Conservation (phyloP, 2,797 vertebrate genomes). For the Numenius phaeopus region DNA sequence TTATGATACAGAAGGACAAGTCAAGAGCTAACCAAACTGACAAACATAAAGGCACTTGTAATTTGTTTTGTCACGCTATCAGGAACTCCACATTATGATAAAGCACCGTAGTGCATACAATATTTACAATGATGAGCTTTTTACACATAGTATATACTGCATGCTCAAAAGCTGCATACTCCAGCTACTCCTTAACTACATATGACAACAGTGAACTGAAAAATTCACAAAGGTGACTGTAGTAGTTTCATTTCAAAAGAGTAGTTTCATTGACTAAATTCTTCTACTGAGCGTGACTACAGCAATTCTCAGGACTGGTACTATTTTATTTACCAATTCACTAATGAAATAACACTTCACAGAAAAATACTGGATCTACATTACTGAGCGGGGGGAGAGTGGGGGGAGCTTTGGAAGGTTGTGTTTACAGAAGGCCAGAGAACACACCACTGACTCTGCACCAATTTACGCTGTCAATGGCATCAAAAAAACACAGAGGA, state of each 20-base stretch:
- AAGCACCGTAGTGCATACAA: background rate
- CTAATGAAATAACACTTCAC: background rate
- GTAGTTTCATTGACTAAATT: background rate
- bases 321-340: background rate
- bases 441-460: background rate
- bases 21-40: constrained; percentile 33
- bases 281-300: background rate
- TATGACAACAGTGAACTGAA: background rate
- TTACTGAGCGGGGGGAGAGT: background rate
- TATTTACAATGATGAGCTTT: background rate
- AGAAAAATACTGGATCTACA: background rate
- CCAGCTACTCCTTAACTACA: constrained; percentile 11
- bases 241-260: background rate
- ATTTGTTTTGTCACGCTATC: constrained; percentile 23
- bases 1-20: background rate
- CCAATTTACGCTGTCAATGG: background rate
- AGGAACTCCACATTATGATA: background rate
- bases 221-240: constrained; percentile 10
- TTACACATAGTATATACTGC: fast-evolving
- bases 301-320: background rate
- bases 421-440: background rate
- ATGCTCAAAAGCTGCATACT: background rate
- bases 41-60: background rate
- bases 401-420: no score
- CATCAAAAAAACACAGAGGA: background rate